Evolutionary conservation across 2,797 vertebrate species (phyloP), one percentile per base, ranked within the genome.

Genomic region (Chiloscyllium punctatum): DNA sequence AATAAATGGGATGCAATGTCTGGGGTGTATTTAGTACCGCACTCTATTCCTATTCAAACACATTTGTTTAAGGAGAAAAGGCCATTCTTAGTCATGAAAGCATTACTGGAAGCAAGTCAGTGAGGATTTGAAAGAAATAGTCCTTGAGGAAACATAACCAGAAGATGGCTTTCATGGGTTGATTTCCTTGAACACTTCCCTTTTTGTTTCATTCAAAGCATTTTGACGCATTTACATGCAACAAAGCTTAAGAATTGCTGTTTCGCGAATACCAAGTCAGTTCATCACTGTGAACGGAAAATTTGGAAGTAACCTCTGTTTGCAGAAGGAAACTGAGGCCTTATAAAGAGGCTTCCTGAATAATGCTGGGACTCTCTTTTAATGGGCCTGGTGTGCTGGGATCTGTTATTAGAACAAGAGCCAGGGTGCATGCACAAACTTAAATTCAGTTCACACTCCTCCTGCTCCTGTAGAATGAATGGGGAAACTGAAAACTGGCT

Each of bases 341-440:
- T 69, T 2, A 25, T 42, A 13, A 18, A 42, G n/a, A 62, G 62
- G 95, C 94, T 90, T 82, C 87, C 95, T 90, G 96, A 90, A 95
- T 37, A 23, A 21, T 72, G 82, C 68, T 74, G 92, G 95, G 95
- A 72, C 96, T 92, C 91, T 62, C 53, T 96, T 96, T 94, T 94
- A 71, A 95, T 91, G 95, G 88, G 72, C 37, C 71, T 91, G 82
- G 71, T 95, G 88, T 66, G 90, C 66, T 95, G 95, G 74, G 86
- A 94, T 96, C 79, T 96, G 96, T 86, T 66, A 53, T 94, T 72
- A 96, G 96, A 96, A 96, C 95, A 92, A 90, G 96, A 62, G 8
- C 57, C 57, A 62, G 57, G 57, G 57, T 62, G 0, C 57, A 13
- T 13, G 9, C 57, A 62, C 7, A 11, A 11, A 62, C 57, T 62